phyloP scores from a whole-genome alignment of 1,140 invertebrate species.

The Druon quercuslanigerum region DNA sequence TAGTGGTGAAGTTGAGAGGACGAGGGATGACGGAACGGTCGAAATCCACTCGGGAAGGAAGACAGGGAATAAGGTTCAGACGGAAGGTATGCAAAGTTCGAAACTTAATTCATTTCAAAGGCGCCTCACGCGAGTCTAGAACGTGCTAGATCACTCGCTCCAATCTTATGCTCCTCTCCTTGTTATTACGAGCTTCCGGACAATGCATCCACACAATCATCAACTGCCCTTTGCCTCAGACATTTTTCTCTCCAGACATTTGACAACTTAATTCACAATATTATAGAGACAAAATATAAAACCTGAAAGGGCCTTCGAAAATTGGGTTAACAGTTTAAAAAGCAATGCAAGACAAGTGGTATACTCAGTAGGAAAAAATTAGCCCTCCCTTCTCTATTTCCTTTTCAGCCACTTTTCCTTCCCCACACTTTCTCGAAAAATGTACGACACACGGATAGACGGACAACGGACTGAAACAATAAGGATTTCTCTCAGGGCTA shows the following conservation, averaged over 20 bases:
- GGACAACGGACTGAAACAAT: too few species aligned
- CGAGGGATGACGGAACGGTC: conserved; percentile 40
- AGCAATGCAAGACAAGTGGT: too few species aligned
- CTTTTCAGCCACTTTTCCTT: too few species aligned
- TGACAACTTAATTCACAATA: conserved; percentile 7
- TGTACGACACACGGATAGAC: too few species aligned
- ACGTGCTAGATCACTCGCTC: conserved; percentile 61
- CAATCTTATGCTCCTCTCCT: conserved; percentile 45
- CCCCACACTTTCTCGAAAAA: too few species aligned
- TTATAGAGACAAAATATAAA: neutral
- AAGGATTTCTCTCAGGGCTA: too few species aligned
- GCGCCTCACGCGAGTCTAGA: conserved; percentile 63
- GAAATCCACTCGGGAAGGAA: conserved; percentile 44
- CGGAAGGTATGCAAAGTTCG: conserved; percentile 66
- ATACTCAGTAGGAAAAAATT: too few species aligned
- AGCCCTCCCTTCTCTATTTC: too few species aligned
- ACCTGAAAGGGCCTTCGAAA: neutral
- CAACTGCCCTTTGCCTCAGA: conserved; percentile 39
- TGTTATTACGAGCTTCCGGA: conserved; percentile 48
- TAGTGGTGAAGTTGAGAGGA: conserved; percentile 48
- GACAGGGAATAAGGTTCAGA: conserved; percentile 45
- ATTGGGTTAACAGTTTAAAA: too few species aligned
- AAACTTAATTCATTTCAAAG: conserved; percentile 69
- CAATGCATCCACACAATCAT: conserved; percentile 53
- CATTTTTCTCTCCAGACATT: conserved; percentile 7